These are phyloP conservation scores for Ophioninae sp. DNA, from an alignment of 2,888 invertebrate species.

Conservation along the genomic window DNA sequence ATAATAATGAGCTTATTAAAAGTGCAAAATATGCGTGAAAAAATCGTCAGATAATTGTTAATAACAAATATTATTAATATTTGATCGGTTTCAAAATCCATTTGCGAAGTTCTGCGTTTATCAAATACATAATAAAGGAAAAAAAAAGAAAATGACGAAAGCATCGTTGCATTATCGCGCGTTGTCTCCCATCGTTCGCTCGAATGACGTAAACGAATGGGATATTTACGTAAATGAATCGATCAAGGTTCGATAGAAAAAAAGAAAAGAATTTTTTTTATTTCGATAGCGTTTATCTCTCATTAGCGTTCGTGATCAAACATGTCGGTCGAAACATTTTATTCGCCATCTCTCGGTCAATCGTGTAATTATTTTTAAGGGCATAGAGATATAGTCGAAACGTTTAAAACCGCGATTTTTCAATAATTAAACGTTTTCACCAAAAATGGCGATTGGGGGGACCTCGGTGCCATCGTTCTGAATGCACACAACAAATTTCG, in stretches of 20 bases:
- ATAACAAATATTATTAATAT: too few relatives aligned
- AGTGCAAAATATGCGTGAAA: too few relatives aligned
- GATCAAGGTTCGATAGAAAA: slow-evolving; percentile 14
- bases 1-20: too few relatives aligned
- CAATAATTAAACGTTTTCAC: too few relatives aligned
- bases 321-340: neutral
- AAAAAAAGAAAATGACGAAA: slow-evolving; percentile 6
- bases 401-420: too few relatives aligned
- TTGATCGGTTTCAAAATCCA: too few relatives aligned
- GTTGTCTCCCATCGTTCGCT: neutral
- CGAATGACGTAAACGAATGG: slow-evolving; percentile 33
- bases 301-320: neutral
- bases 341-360: neutral
- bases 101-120: too few relatives aligned
- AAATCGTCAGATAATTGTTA: too few relatives aligned
- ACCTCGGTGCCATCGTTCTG: too few relatives aligned
- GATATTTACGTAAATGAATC: slow-evolving; percentile 45
- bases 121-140: neutral
- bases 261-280: neutral
- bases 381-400: too few relatives aligned
- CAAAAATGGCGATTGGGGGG: too few relatives aligned
- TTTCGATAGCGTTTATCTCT: slow-evolving; percentile 9
- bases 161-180: neutral
- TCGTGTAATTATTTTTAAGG: slow-evolving; percentile 26
- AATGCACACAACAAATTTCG: too few relatives aligned